These are phyloP conservation scores for Hafferia zeledoni DNA, from an alignment of 2,797 vertebrate genomes.

Conservation along the genomic window DNA sequence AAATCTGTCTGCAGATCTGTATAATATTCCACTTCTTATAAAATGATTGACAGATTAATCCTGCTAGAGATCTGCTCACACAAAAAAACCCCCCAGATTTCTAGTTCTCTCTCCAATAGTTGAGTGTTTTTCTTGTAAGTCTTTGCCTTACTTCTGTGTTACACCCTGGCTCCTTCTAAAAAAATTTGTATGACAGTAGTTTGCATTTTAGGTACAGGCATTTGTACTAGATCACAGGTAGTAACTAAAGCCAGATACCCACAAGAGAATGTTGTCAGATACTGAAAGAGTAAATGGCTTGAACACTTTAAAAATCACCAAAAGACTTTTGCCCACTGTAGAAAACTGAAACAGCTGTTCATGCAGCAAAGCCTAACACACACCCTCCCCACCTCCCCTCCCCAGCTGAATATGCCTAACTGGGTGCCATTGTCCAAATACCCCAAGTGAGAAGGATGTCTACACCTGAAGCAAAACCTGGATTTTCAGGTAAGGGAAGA, in stretches of 20 bases:
- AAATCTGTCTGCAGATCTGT: not conserved
- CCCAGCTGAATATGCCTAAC: too few relatives aligned
- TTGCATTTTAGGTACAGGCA: not conserved
- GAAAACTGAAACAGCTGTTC: too few relatives aligned
- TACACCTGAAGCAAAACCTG: too few relatives aligned
- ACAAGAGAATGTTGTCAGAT: not conserved
- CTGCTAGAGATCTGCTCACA: not conserved
- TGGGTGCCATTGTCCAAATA: too few relatives aligned
- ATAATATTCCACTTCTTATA: not conserved
- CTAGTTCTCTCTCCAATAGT: not conserved
- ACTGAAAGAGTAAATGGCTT: too few relatives aligned
- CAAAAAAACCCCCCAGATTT: not conserved
- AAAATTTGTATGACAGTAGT: not conserved
- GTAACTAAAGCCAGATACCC: not conserved
- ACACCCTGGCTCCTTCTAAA: not conserved
- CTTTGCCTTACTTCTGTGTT: not conserved
- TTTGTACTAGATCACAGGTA: not conserved
- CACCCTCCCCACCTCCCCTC: too few relatives aligned
- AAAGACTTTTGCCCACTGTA: too few relatives aligned
- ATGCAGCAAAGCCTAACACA: too few relatives aligned
- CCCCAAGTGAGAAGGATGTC: too few relatives aligned
- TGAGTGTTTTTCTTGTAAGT: not conserved
- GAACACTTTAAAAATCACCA: too few relatives aligned
- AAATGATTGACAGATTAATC: not conserved
- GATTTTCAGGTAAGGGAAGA: too few relatives aligned